Percentiles rank a stretch among this genome's conserved stretches.
phyloP scores from a whole-genome alignment of 2,113 vertebrate species.

The Oxyruncus cristatus region DNA sequence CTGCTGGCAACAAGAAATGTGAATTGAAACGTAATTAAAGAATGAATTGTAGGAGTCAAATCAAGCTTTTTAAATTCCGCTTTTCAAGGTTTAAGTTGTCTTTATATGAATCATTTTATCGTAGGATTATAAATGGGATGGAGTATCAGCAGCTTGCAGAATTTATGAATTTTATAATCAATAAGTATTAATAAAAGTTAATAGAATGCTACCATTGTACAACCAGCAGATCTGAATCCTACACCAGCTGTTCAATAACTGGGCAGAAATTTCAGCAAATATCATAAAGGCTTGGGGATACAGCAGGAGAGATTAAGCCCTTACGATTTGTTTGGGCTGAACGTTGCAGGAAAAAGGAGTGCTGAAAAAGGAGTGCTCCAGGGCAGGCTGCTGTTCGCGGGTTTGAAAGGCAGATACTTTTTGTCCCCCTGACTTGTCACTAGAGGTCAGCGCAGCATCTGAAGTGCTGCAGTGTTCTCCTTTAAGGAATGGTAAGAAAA shows the following conservation, averaged over 20 bases:
- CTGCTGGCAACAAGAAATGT: neutral
- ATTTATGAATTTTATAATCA: neutral
- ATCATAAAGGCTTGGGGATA: neutral
- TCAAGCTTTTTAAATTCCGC: neutral
- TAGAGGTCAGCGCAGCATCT: constrained; percentile 55
- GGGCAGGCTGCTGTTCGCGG: rapidly evolving
- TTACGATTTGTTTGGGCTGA: neutral
- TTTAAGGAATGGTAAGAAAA: neutral
- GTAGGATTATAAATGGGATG: neutral
- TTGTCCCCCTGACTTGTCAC: neutral
- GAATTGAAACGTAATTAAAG: neutral
- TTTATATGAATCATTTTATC: neutral
- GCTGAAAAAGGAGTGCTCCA: neutral
- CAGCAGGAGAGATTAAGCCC: neutral
- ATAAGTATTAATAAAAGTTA: neutral
- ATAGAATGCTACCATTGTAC: neutral
- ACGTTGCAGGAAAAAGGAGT: neutral
- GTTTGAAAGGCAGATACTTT: neutral
- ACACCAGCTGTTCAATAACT: neutral
- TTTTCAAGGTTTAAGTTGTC: neutral
- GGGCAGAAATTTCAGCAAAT: neutral
- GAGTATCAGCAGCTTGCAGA: neutral
- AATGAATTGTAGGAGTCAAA: neutral
- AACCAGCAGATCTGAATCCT: neutral
- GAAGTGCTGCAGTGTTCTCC: neutral